These are phyloP conservation scores for Cygnus buccinator DNA, from an alignment of 2,113 vertebrate genomes.

Conservation along the genomic window DNA sequence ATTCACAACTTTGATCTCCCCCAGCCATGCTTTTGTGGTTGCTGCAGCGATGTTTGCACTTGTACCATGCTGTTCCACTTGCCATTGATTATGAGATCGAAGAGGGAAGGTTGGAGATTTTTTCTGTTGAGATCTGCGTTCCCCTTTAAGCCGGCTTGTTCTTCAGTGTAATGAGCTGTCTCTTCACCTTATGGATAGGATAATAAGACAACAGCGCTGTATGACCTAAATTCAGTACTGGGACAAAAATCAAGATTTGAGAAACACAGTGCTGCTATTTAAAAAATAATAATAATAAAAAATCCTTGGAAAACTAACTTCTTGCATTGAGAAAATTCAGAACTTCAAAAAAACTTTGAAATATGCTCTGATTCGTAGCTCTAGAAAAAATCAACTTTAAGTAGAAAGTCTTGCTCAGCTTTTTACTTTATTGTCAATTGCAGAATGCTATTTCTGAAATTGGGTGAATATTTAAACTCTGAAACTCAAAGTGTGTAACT, in stretches of 20 bases:
- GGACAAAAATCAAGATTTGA: not conserved
- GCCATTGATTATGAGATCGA: not conserved
- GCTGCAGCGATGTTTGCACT: rapidly evolving
- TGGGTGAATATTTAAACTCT: not conserved
- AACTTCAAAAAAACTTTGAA: not conserved
- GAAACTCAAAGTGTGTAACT: not conserved
- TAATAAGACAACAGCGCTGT: not conserved
- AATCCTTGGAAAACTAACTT: not conserved
- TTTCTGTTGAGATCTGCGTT: not conserved
- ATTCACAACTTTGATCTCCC: not conserved
- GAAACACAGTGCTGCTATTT: not conserved
- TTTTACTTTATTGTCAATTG: not conserved
- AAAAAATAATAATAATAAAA: not conserved
- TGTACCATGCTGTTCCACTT: not conserved
- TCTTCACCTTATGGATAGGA: not conserved
- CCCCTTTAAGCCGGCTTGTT: not conserved
- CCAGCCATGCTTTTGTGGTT: not conserved
- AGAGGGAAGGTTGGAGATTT: not conserved
- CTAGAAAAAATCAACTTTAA: not conserved
- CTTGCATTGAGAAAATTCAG: not conserved
- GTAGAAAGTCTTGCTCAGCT: not conserved
- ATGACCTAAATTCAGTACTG: not conserved
- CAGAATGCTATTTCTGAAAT: not conserved
- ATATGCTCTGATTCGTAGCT: not conserved
- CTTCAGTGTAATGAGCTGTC: not conserved